Evolutionary conservation across 92 coral and sea anemone species (phyloP).

Genomic region (Micromussa lordhowensis): DNA sequence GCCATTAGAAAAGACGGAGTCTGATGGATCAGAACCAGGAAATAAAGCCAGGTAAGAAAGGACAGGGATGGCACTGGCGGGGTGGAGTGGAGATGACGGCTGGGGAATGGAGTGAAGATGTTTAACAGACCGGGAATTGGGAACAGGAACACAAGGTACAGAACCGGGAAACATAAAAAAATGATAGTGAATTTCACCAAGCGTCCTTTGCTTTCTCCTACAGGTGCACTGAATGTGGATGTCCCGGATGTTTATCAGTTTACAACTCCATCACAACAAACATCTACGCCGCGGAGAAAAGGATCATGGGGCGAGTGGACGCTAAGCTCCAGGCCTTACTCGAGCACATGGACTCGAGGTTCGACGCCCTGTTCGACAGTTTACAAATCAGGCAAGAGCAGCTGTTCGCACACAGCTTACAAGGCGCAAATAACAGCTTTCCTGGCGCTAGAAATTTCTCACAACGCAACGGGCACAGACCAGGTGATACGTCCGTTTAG

Average conservation of each 20-base stretch:
- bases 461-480: conserved; percentile 46
- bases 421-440: conserved; percentile 15
- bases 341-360: conserved; percentile 85
- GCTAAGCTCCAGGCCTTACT: conserved; percentile 77
- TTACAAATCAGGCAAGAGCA: conserved; percentile 73
- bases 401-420: conserved; percentile 30
- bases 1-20: conserved; percentile 20
- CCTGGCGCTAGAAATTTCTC: conserved; percentile 27
- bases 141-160: background rate
- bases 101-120: background rate
- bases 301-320: conserved; percentile 93
- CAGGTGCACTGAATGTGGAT: conserved; percentile 92
- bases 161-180: background rate
- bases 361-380: conserved; percentile 74
- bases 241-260: conserved; percentile 97
- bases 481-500: conserved; percentile 71
- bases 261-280: conserved; percentile 95
- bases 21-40: conserved; percentile 21
- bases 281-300: conserved; percentile 94
- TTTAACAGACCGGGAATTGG: background rate
- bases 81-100: background rate
- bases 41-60: conserved; percentile 27
- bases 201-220: background rate
- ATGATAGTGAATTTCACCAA: background rate
- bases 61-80: background rate